These are phyloP conservation scores for Sminthurinus signatus DNA, from an alignment of 1,140 invertebrate genomes.

Conservation along the genomic window DNA sequence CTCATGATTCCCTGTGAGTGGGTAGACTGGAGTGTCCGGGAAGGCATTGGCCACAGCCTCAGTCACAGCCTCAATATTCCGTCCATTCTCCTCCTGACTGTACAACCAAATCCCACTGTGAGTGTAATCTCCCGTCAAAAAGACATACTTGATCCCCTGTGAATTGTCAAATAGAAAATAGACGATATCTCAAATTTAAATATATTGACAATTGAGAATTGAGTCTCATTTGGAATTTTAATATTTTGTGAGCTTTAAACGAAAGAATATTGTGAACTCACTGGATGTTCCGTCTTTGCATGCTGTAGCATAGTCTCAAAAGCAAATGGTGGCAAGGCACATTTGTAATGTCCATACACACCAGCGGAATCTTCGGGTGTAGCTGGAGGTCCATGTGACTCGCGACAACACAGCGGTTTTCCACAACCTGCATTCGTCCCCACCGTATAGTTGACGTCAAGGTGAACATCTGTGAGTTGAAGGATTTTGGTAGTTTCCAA, in stretches of 20 bases:
- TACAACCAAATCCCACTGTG: slow-evolving; percentile 47
- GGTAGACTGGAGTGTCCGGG: slow-evolving; percentile 52
- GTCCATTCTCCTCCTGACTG: slow-evolving; percentile 45
- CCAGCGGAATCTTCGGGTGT: background rate
- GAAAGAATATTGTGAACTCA: background rate
- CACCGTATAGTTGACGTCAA: slow-evolving; percentile 49
- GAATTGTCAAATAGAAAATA: slow-evolving; percentile 22
- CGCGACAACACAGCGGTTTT: slow-evolving; percentile 49
- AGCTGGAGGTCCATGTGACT: slow-evolving; percentile 30
- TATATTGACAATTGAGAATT: background rate
- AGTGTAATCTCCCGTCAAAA: slow-evolving; percentile 60
- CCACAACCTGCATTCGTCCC: slow-evolving; percentile 48
- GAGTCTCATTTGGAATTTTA: background rate
- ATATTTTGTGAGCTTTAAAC: background rate
- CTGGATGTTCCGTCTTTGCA: background rate
- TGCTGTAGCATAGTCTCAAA: background rate
- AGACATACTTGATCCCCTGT: slow-evolving; percentile 53
- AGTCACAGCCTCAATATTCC: slow-evolving; percentile 48
- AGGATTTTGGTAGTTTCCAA: slow-evolving; percentile 46
- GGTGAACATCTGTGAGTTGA: slow-evolving; percentile 51
- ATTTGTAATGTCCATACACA: background rate
- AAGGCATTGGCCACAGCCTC: slow-evolving; percentile 51
- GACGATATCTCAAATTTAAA: background rate
- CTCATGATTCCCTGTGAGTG: slow-evolving; percentile 60
- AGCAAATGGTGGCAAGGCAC: background rate